Evolutionary conservation across 2,113 vertebrate species (phyloP), one percentile per base, ranked within the genome.

Genomic region (Dissostichus mawsoni): DNA sequence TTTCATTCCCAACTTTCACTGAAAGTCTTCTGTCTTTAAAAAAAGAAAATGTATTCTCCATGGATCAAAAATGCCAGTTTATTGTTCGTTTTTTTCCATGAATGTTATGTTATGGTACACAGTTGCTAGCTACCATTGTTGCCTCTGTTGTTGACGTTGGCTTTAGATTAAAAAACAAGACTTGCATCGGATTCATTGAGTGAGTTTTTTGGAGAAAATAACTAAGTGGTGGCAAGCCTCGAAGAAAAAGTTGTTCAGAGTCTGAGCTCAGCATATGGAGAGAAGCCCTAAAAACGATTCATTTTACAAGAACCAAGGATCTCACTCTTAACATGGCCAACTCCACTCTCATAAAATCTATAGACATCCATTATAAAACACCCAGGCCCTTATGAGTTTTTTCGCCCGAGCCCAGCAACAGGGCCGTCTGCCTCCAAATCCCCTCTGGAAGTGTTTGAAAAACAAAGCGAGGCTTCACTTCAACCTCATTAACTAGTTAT

Each of bases 401-500:
- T 82, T 69, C 23, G 64, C 87, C 70, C 23, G 16, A 80, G 70
- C 67, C 77, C 79, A 84, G 85, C 80, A 85, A 79, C 88, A 16
- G 69, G 63, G 66, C 76, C 41, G 78, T 64, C 74, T 88, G 81
- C 85, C 84, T 88, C 85, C 73, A 82, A 82, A 87, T 86, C 79
- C 86, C 84, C 89, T 81, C 91, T 94, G 91, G 89, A 92, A 90
- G 90, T 80, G 82, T 88, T 92, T 87, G 85, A 87, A 87, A 88
- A 88, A 90, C 85, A 92, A 90, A 89, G 84, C 68, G 10, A 77
- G 80, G 69, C 81, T 94, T 92, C 81, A 84, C 90, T 92, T 91
- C 87, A 89, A 88, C 90, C 87, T 90, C 90, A 92, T 91, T 92
- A 92, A 92, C 81, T 89, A 89, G 90, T 92, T 89, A 89, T 90